These are phyloP conservation scores for Eunapius fragilis DNA, from an alignment of 37 sponge, comb jelly and placozoan species.

Conservation along the genomic window DNA sequence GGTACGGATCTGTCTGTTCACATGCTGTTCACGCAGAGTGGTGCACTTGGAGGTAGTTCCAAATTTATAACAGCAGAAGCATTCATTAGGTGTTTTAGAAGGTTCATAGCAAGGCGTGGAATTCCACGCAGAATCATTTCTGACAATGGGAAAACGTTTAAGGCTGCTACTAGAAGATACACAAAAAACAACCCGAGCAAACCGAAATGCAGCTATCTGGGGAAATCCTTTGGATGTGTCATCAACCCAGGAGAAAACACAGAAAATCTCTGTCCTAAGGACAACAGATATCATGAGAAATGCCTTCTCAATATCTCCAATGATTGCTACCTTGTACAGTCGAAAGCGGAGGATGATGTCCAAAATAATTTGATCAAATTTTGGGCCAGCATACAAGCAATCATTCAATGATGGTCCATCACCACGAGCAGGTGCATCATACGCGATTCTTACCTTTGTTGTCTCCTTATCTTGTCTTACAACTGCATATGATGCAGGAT, in stretches of 20 bases:
- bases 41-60: constrained; percentile 1
- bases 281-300: too few relatives aligned
- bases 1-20: constrained; percentile 4
- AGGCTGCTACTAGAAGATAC: constrained; percentile 4
- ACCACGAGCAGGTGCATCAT: background rate
- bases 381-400: background rate
- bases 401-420: background rate
- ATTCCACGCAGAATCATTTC: background rate
- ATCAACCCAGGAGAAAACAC: too few relatives aligned
- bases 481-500: too few relatives aligned
- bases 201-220: too few relatives aligned
- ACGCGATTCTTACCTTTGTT: background rate
- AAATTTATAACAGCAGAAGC: background rate
- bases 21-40: constrained; percentile 8
- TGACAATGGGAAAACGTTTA: constrained; percentile 12
- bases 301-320: background rate
- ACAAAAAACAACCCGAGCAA: too few relatives aligned
- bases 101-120: constrained; percentile 12
- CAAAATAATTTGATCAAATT: background rate
- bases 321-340: background rate
- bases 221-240: too few relatives aligned
- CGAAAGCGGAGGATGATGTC: background rate
- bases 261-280: too few relatives aligned
- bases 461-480: background rate
- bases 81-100: background rate